Conservation (phyloP, 2,797 vertebrate genomes). For the Phoxinus dragarum region DNA sequence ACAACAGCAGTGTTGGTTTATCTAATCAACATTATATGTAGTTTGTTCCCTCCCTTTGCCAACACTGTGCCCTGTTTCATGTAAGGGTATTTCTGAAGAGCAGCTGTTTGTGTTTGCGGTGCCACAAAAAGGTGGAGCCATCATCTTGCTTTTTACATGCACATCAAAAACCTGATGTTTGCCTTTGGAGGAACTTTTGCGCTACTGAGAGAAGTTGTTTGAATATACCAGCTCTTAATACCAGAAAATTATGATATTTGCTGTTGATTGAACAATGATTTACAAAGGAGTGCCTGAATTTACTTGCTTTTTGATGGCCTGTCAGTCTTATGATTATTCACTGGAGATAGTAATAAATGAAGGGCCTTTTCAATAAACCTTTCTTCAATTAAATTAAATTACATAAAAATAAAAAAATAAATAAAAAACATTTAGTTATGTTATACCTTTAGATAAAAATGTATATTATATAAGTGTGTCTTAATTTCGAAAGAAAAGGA, state of each 20-base stretch:
- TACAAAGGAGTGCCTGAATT: constrained; percentile 3
- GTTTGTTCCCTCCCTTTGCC: constrained; percentile 67
- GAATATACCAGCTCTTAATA: background rate
- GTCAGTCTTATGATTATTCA: background rate
- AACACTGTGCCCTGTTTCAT: constrained; percentile 59
- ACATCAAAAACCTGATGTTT: constrained; percentile 64
- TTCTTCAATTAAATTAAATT: too few relatives aligned
- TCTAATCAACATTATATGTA: constrained; percentile 24
- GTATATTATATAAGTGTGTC: too few relatives aligned
- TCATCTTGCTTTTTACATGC: background rate
- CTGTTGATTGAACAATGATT: background rate
- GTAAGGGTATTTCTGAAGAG: constrained; percentile 46
- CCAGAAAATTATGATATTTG: constrained; percentile 24
- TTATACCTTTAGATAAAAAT: too few relatives aligned
- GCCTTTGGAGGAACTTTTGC: constrained; percentile 68
- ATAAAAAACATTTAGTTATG: too few relatives aligned
- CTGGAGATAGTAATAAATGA: background rate
- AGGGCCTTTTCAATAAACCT: too few relatives aligned
- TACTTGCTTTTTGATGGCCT: background rate
- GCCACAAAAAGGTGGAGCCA: constrained; percentile 15
- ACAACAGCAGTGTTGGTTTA: constrained; percentile 30
- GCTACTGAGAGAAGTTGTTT: constrained; percentile 1
- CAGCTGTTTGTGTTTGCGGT: constrained; percentile 67
- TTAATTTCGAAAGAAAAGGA: too few relatives aligned
- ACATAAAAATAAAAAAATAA: too few relatives aligned